Evolutionary conservation across 1,140 invertebrate species (phyloP), one percentile per base, ranked within the genome.

Genomic region (Chlorops oryzae): DNA sequence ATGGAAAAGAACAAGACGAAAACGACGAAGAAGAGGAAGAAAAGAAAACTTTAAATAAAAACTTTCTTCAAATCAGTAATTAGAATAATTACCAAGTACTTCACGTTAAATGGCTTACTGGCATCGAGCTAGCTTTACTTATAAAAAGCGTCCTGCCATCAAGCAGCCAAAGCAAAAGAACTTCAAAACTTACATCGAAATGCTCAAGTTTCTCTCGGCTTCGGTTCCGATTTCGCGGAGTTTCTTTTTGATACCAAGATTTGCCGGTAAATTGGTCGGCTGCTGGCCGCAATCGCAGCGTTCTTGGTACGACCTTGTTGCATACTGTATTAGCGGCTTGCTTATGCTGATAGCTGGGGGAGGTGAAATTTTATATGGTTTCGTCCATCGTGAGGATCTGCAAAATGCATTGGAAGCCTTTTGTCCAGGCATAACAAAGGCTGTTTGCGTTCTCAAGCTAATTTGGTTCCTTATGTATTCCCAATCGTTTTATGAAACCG

Each of bases 401-500:
- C 55, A 68, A 6, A 51, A 48, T 5, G 65, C 65, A 2, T 47
- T 69, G 21, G 65, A 68, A 47, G 65, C 65, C 21, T 69, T 68
- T 42, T 69, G 65, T 54, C 65, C 65, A 12, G 65, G 65, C 23
- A 58, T 57, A 50, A 69, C 65, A 27, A 69, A 68, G 46, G 58
- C 59, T 5, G 58, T 69, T 3, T 66, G 54, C 24, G 54, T 69
- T 5, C 42, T 69, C 13, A 69, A 69, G 44, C 49, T 68, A 46
- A 51, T 27, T 22, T 55, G 61, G 21, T 69, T 69, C 50, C 61
- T 69, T 43, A 25, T 55, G 20, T 42, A 60, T 32, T 55, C 56
- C 41, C 53, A 57, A 1, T 46, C 54, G 15, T 65, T 61, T 63
- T 53, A 50, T 5, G 37, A 20, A 4, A 42, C 63, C 18, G 32